phyloP scores from a whole-genome alignment of 2,888 invertebrate species.

The Tetropium fuscum region DNA sequence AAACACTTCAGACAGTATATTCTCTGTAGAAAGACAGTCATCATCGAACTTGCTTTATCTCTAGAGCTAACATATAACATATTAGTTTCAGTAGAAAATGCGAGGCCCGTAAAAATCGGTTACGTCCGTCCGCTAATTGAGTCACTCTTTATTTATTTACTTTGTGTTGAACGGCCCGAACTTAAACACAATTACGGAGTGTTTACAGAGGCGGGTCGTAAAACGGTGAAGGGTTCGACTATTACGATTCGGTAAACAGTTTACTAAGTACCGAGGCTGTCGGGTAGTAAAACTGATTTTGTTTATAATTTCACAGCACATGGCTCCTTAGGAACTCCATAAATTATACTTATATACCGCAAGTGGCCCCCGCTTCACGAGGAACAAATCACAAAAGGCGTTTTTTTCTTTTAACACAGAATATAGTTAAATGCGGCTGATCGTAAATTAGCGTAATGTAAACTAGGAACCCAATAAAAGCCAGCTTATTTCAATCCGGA shows the following conservation, averaged over 20 bases:
- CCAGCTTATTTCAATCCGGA: conserved; percentile 36
- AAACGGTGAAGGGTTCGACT: conserved; percentile 46
- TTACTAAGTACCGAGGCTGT: conserved; percentile 40
- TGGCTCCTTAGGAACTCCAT: conserved; percentile 48
- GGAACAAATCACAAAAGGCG: conserved; percentile 42
- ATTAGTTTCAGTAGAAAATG: no score
- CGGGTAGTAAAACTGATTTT: conserved; percentile 41
- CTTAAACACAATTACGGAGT: conserved; percentile 48
- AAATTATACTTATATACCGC: conserved; percentile 44
- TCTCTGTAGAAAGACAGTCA: no score
- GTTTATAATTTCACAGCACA: conserved; percentile 53
- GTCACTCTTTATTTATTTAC: conserved; percentile 23
- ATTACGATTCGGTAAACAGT: conserved; percentile 48
- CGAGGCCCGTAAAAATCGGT: not conserved
- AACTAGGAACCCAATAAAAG: conserved; percentile 40
- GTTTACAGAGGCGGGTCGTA: conserved; percentile 47
- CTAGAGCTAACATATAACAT: no score
- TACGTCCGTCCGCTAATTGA: conserved; percentile 12
- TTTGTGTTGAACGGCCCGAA: conserved; percentile 20
- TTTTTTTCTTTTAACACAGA: conserved; percentile 37
- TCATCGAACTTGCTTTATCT: no score
- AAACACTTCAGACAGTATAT: no score
- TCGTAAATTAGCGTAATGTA: conserved; percentile 42
- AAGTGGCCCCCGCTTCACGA: conserved; percentile 30
- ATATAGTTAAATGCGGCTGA: conserved; percentile 38